Percentiles rank a stretch among this genome's conserved stretches.
Conservation (phyloP, 2,888 invertebrate species). For the Apotomis betuletana region DNA sequence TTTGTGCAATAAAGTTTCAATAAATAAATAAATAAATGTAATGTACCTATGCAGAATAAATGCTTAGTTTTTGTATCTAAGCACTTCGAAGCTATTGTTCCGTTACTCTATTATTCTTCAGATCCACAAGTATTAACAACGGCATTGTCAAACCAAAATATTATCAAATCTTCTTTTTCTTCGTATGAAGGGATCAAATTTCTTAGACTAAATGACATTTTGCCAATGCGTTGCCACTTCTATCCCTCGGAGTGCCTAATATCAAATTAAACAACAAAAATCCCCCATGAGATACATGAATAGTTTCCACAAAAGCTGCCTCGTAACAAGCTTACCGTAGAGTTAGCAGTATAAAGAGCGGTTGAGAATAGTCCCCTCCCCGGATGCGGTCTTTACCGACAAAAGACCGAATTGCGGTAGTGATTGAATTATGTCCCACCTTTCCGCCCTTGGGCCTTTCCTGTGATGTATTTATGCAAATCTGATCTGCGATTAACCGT, state of each 20-base stretch:
- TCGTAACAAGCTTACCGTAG: slow-evolving; percentile 43
- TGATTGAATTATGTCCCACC: slow-evolving; percentile 78
- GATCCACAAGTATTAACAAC: neutral
- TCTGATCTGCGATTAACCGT: slow-evolving; percentile 44
- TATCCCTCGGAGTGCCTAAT: neutral
- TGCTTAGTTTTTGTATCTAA: no score
- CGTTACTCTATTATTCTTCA: neutral
- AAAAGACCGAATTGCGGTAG: slow-evolving; percentile 75
- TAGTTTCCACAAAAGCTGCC: slow-evolving; percentile 29
- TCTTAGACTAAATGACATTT: no score
- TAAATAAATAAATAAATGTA: no score
- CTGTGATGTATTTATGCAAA: slow-evolving; percentile 64
- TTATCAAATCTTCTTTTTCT: no score
- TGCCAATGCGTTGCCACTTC: no score
- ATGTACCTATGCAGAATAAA: no score
- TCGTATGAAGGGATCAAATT: no score
- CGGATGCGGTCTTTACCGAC: slow-evolving; percentile 76
- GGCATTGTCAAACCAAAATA: neutral
- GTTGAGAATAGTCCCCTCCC: slow-evolving; percentile 52
- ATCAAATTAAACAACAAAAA: slow-evolving; percentile 8
- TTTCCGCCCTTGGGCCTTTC: slow-evolving; percentile 61
- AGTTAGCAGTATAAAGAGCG: slow-evolving; percentile 41
- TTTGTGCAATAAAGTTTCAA: no score
- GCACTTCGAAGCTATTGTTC: neutral
- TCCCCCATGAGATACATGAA: slow-evolving; percentile 13